Base-by-base conservation (phyloP, 2,888 invertebrate genomes). In the Drosophila algonquin region DNA sequence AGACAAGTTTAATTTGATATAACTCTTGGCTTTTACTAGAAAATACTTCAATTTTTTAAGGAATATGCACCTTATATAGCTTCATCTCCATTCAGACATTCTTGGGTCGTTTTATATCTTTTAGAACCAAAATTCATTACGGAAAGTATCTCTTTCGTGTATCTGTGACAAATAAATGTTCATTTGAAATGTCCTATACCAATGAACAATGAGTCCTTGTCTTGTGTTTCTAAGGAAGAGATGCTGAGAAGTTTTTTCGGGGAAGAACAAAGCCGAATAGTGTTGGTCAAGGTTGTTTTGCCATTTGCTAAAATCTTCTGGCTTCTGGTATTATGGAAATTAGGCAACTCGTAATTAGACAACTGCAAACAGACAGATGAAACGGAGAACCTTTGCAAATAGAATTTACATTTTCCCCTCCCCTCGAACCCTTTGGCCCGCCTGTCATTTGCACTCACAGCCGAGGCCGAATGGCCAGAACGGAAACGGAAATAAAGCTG, bases 401-500 rank as follows among this genome's bases (percentile, higher is more conserved):
- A 71, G 76, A 83, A 81, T 83, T 81, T 85, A 81, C 82, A 83
- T 83, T 83, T 85, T 6, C n/a, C 77, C 53, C 55, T 73, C 71
- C 77, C 53, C 55, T 73, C 71, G 75, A 84, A 85, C 85, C 86
- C 85, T 81, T 87, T 70, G 65, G 71, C 68, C 58, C 68, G 68
- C 63, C 82, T 84, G 83, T 84, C 87, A 84, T 87, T 87, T 79
- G 87, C 83, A 83, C 60, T 73, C 59, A 44, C 30, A 72, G 72
- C 18, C 48, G 30, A 48, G n/a, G 51, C 32, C 54, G n/a, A 44
- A 40, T 27, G n/a, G 56, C 35, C 55, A 27, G 24, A 27, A 30
- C 30, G 55, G 10, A 40, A 70, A 5, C 14, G 40, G 40, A 40
- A 40, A 40, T 40, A 40, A 14, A 40, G 7, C 40, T 45, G 35